Conservation (phyloP, 2,888 invertebrate genomes). For the Graphium colonna region DNA sequence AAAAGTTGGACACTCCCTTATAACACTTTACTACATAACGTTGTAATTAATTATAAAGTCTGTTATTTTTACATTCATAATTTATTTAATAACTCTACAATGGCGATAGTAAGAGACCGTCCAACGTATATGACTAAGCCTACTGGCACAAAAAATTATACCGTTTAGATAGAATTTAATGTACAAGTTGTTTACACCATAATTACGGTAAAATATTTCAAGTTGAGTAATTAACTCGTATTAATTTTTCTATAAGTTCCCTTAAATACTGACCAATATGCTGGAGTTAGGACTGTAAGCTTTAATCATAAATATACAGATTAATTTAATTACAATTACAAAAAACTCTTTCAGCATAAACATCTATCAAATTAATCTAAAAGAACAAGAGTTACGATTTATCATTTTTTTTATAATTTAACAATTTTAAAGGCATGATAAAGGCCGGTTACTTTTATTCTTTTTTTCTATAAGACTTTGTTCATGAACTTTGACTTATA, state of each 20-base stretch:
- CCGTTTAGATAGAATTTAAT: constrained; percentile 13
- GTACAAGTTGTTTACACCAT: constrained; percentile 14
- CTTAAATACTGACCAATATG: neutral
- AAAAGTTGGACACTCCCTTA: neutral
- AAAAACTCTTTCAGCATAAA: no score
- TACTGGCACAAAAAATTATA: constrained; percentile 1
- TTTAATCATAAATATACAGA: neutral
- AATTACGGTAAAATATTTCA: constrained; percentile 14
- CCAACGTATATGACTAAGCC: neutral
- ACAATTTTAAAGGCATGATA: no score
- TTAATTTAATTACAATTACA: constrained; percentile 4
- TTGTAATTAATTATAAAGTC: constrained; percentile 39
- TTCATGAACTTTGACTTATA: no score
- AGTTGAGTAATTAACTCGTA: constrained; percentile 12
- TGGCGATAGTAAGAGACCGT: neutral
- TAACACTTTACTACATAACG: constrained; percentile 32
- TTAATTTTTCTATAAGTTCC: constrained; percentile 2
- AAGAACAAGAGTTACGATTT: no score
- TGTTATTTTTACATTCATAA: constrained; percentile 30
- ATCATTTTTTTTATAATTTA: no score
- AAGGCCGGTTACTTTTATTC: no score
- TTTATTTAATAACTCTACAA: constrained; percentile 45
- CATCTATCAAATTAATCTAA: no score
- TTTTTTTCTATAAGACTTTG: no score
- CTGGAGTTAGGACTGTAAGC: neutral